Percentiles rank a stretch among this genome's conserved stretches.
phyloP scores from a whole-genome alignment of 2,797 vertebrate species.

The Acanthurus leucopareius region DNA sequence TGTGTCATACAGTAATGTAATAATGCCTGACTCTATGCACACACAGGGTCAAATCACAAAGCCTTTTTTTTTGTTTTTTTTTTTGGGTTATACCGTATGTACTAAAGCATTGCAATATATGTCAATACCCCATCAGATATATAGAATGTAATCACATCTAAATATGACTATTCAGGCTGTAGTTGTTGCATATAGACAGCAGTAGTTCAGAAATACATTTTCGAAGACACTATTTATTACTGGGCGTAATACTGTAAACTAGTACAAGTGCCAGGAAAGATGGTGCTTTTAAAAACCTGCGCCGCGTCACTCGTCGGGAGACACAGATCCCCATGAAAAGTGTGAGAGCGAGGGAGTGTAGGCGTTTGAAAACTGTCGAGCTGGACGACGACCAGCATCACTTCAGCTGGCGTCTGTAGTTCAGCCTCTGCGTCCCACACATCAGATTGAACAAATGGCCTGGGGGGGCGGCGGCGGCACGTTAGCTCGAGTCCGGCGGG shows the following conservation, averaged over 20 bases:
- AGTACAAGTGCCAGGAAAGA: slow-evolving; percentile 33
- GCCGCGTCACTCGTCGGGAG: background rate
- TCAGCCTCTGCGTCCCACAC: slow-evolving; percentile 29
- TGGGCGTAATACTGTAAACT: slow-evolving; percentile 51
- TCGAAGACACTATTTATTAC: slow-evolving; percentile 51
- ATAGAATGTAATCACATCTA: slow-evolving; percentile 70
- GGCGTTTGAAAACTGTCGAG: slow-evolving; percentile 8
- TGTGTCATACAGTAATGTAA: slow-evolving; percentile 52
- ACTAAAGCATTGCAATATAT: slow-evolving; percentile 82
- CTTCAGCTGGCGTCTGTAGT: slow-evolving; percentile 33
- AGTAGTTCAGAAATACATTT: slow-evolving; percentile 42
- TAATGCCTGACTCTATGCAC: slow-evolving; percentile 43
- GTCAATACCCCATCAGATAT: slow-evolving; percentile 80
- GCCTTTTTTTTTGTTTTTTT: slow-evolving; percentile 45
- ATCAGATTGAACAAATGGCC: slow-evolving; percentile 28
- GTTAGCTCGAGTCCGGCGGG: slow-evolving; percentile 46
- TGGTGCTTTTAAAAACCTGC: slow-evolving; percentile 16
- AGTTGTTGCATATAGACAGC: slow-evolving; percentile 50
- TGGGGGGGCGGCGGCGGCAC: background rate
- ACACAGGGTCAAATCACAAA: slow-evolving; percentile 53
- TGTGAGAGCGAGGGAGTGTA: background rate
- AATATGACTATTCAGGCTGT: slow-evolving; percentile 55
- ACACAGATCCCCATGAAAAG: background rate
- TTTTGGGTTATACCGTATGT: slow-evolving; percentile 24
- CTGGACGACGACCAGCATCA: slow-evolving; percentile 28